Base-by-base conservation (phyloP, 2,797 vertebrate genomes). In the Novumbra hubbsi region DNA sequence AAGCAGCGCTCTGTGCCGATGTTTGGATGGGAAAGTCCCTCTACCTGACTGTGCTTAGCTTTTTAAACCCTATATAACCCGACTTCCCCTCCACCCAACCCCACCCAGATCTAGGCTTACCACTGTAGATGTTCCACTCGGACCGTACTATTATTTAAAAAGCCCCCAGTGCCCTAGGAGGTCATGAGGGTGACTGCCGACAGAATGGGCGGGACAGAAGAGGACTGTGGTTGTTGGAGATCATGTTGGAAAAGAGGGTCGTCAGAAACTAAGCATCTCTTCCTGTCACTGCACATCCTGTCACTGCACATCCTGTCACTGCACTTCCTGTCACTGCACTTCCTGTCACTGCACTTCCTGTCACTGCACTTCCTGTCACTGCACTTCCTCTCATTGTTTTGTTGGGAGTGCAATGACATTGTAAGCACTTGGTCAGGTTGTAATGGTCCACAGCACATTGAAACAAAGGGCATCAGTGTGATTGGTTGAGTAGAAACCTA, bases 1-100 rank as follows among this genome's bases (percentile, higher is more conserved):
- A 91, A 91, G 91, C 71, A 81, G 87, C 76, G 87, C 88, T 88
- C 89, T 91, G 89, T 92, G 90, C 86, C 77, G 91, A 90, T 91
- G 88, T 92, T 92, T 92, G 81, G 76, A 81, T 2, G 78, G 48
- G 71, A 78, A 87, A 91, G 82, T 89, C 77, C 76, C 85, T 68
- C 83, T 83, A 83, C 87, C 88, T 81, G 81, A 76, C 74, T 12
- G 64, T 85, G 81, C 85, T 67, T n/a, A 68, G 83, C 82, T 77
- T 81, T 88, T 83, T 82, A 84, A 88, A 87, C 84, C 80, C 76
- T 90, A 82, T 81, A 86, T 85, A 88, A 83, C 86, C 78, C 79
- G 85, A 82, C 50, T n/a, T 8, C 17, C 50, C 50, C 50, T 55
- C 50, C 50, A n/a, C 14, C 50, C 50, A 55, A 8, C 52, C 19